Conservation (phyloP, 92 coral and sea anemone species). For the Meandrina meandrites region DNA sequence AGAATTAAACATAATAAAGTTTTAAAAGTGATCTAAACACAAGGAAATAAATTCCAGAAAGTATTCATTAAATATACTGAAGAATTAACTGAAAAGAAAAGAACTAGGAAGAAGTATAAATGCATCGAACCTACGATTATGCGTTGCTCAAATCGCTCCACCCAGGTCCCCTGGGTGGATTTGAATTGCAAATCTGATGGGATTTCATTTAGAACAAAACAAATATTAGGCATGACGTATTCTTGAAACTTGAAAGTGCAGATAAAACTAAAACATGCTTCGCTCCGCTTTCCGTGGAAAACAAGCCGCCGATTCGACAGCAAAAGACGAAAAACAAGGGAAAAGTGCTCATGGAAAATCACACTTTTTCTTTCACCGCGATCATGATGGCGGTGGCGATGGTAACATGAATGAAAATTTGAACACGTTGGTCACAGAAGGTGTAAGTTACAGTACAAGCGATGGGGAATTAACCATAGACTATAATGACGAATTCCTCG, state of each 20-base stretch:
- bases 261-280: conserved; percentile 36
- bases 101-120: neutral
- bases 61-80: neutral
- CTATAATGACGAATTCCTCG: conserved; percentile 12
- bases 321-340: conserved; percentile 18
- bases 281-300: conserved; percentile 71
- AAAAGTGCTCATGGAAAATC: conserved; percentile 17
- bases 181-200: neutral
- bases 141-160: neutral
- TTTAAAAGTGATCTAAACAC: neutral
- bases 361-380: conserved; percentile 23
- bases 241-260: neutral
- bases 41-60: neutral
- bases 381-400: neutral
- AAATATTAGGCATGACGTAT: neutral
- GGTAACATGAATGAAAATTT: conserved; percentile 3
- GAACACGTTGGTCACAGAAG: neutral
- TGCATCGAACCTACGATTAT: neutral
- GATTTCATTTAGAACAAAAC: conserved; percentile 7
- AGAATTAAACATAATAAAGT: neutral
- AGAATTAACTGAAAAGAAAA: neutral
- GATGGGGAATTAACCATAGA: conserved; percentile 20
- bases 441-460: neutral
- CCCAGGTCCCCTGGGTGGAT: neutral
- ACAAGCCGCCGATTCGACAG: conserved; percentile 35